Evolutionary conservation across 2,797 vertebrate genomes (phyloP).

Genomic region (Mormyrus hasselquistii): DNA sequence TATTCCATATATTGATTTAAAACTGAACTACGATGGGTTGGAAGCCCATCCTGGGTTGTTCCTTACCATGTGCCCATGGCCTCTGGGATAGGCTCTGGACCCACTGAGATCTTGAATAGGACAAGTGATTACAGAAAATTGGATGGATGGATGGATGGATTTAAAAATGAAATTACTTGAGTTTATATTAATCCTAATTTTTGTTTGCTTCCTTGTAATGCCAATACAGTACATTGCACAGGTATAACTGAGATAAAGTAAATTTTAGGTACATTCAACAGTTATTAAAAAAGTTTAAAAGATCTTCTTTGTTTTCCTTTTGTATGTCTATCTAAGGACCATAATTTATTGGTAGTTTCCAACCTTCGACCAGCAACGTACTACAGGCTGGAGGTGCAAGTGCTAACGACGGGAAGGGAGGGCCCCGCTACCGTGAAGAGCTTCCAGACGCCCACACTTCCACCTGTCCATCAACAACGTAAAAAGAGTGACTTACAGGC

Average conservation of each 20-base stretch:
- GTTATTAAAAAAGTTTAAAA: background rate
- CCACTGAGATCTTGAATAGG: background rate
- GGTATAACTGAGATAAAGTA: background rate
- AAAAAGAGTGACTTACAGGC: slow-evolving; percentile 44
- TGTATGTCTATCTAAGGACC: slow-evolving; percentile 64
- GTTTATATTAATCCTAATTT: background rate
- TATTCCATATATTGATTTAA: background rate
- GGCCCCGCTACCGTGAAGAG: slow-evolving; percentile 79
- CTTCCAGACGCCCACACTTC: slow-evolving; percentile 75
- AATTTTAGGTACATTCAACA: background rate
- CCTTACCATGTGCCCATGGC: background rate
- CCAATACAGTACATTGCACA: background rate
- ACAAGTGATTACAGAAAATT: background rate
- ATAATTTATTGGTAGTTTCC: slow-evolving; percentile 72
- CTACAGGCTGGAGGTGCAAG: slow-evolving; percentile 87
- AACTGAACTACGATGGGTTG: background rate
- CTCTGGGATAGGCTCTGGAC: background rate
- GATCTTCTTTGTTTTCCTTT: background rate
- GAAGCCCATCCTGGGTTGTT: background rate
- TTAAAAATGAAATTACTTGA: background rate
- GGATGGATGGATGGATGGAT: background rate
- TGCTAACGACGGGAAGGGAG: slow-evolving; percentile 77
- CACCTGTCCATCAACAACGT: slow-evolving; percentile 68
- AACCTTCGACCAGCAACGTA: slow-evolving; percentile 77
- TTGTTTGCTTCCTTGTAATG: background rate